These are phyloP conservation scores for Mus pahari DNA, from an alignment of 2,113 vertebrate genomes.

Conservation along the genomic window DNA sequence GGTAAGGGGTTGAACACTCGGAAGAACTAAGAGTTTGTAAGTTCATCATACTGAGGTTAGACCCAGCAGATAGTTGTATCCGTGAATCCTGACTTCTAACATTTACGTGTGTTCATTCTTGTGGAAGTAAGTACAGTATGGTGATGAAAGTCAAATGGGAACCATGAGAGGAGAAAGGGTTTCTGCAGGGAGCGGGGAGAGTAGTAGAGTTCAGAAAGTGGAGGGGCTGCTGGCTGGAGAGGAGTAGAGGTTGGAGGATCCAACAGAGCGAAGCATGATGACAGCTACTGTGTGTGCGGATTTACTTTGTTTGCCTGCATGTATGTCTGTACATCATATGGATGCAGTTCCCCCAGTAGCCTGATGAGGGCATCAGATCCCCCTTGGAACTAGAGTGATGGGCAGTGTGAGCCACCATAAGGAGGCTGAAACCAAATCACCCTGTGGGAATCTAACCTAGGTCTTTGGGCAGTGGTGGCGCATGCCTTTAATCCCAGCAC, in stretches of 20 bases:
- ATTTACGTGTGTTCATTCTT: not conserved
- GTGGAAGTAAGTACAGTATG: not conserved
- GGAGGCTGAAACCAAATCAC: not conserved
- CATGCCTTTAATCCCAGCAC: too few relatives aligned
- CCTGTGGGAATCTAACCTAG: not conserved
- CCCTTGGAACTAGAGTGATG: not conserved
- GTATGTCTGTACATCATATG: not conserved
- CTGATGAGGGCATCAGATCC: not conserved
- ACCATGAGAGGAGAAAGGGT: not conserved
- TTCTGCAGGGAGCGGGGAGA: not conserved
- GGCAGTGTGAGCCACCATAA: not conserved
- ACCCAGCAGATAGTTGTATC: not conserved
- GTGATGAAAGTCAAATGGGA: not conserved
- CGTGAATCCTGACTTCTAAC: not conserved
- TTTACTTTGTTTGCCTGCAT: not conserved
- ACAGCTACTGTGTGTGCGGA: not conserved
- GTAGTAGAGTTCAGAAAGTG: not conserved
- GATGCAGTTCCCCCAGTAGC: not conserved
- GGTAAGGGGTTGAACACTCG: not conserved
- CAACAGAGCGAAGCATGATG: not conserved
- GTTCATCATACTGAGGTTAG: not conserved
- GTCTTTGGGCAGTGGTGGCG: not conserved
- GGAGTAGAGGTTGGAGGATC: not conserved
- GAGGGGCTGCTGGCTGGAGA: not conserved
- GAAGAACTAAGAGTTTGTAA: constrained; percentile 9